phyloP scores from a whole-genome alignment of 2,888 invertebrate species.

The Dasysyrphus tricinctus region DNA sequence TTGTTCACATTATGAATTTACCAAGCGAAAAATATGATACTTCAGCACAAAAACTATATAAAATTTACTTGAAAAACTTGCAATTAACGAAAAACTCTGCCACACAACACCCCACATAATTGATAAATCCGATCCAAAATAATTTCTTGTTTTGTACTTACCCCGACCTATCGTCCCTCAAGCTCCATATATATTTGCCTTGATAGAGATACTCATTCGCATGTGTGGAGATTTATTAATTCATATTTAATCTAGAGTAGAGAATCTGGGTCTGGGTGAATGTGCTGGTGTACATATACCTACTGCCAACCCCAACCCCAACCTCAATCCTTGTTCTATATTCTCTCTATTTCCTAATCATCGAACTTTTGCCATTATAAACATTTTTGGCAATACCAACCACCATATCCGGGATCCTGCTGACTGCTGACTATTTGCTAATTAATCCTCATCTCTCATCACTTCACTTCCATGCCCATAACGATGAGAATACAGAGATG shows the following conservation, averaged over 20 bases:
- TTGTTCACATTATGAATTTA: not conserved
- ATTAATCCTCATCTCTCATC: constrained; percentile 51
- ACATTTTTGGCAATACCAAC: constrained; percentile 54
- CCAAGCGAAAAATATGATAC: constrained; percentile 30
- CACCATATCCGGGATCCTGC: constrained; percentile 48
- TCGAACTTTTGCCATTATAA: constrained; percentile 50
- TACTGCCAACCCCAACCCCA: not conserved
- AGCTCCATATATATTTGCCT: constrained; percentile 1
- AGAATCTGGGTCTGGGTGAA: not conserved
- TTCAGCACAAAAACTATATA: constrained; percentile 18
- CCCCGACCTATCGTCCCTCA: not conserved
- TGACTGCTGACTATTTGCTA: constrained; percentile 73
- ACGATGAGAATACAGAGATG: not conserved
- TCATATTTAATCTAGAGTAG: constrained; percentile 63
- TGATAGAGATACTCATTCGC: constrained; percentile 8
- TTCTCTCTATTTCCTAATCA: constrained; percentile 23
- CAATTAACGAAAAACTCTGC: not conserved
- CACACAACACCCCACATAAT: constrained; percentile 14
- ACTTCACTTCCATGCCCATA: not conserved
- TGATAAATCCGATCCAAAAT: constrained; percentile 19
- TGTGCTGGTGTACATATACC: not conserved
- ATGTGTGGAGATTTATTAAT: constrained; percentile 49
- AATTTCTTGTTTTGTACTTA: not conserved
- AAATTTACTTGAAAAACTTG: constrained; percentile 7
- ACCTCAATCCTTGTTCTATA: not conserved